Evolutionary conservation across 2,113 vertebrate species (phyloP), one percentile per base, ranked within the genome.

Genomic region (Megalops atlanticus): DNA sequence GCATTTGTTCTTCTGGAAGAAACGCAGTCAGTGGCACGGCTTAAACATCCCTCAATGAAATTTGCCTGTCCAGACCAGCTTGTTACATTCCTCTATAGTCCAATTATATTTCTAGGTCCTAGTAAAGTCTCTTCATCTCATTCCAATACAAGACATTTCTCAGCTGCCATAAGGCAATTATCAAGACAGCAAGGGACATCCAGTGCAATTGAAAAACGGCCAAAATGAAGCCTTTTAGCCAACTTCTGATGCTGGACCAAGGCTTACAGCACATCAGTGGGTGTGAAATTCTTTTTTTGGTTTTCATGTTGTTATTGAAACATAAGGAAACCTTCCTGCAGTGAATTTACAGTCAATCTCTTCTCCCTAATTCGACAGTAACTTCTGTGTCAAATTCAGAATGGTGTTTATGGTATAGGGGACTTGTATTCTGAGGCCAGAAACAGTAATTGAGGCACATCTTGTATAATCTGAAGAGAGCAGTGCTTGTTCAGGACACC

Each of bases 41-140:
- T 41, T 74, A 45, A 74, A 1, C 27, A 74, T 74, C 38, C n/a
- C 38, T 41, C 72, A 39, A 18, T 40, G 24, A 64, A 64, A 64
- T 74, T 24, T 39, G 21, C 39, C 3, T 39, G 35, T 39, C 70
- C 70, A 73, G 36, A 72, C 7, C 38, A 16, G 18, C 70, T 73
- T 73, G 21, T 40, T 73, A 40, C 70, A 74, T 39, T 74, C 39
- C 39, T 74, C 72, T 43, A 41, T 41, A 74, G 72, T 12, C 72
- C 72, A 74, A 74, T 74, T 74, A 74, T 74, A 74, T 24, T 41
- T 74, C 21, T n/a, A 39, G 38, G 72, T 21, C 72, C 38, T 36
- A 74, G 24, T 74, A 74, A 43, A 74, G 39, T 41, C 39, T n/a
- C 72, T 41, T 74, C 41, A 39, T 74, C 72, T 74, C 24, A 3